A percentile compares a stretch with the other conserved stretches of the same genome.
Evolutionary conservation across 2,113 vertebrate genomes (phyloP).

Genomic region (Lepisosteus oculatus): DNA sequence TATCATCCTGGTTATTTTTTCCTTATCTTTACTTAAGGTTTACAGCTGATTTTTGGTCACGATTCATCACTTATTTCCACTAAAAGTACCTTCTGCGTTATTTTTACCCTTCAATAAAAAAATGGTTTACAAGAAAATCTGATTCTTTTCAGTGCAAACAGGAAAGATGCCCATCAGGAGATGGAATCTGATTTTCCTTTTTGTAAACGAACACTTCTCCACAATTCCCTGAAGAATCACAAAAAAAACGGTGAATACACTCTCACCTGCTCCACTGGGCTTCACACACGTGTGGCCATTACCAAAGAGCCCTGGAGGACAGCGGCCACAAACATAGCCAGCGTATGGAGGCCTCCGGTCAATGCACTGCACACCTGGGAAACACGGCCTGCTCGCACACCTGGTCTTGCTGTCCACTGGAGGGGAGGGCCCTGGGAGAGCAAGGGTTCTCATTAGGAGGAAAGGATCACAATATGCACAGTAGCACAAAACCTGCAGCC

Average conservation of each 20-base stretch:
- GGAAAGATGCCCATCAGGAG: too few relatives aligned
- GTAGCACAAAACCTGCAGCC: too few relatives aligned
- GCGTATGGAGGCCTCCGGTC: constrained; percentile 58
- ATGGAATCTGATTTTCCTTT: too few relatives aligned
- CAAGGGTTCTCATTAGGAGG: background rate
- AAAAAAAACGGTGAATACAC: background rate
- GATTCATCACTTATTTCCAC: too few relatives aligned
- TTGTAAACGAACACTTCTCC: too few relatives aligned
- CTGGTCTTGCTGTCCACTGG: constrained; percentile 27
- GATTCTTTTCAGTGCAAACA: too few relatives aligned
- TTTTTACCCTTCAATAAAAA: too few relatives aligned
- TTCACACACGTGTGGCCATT: constrained; percentile 62
- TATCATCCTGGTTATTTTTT: background rate
- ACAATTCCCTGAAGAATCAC: background rate
- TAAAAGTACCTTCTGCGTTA: too few relatives aligned
- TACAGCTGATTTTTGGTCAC: background rate
- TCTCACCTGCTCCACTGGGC: constrained; percentile 46
- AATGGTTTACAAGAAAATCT: too few relatives aligned
- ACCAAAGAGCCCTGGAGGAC: constrained; percentile 63
- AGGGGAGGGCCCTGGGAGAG: background rate
- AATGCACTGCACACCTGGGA: constrained; percentile 67
- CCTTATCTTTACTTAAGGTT: constrained; percentile 13
- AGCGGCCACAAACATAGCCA: constrained; percentile 65
- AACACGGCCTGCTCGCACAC: constrained; percentile 67
- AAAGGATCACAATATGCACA: too few relatives aligned